These are phyloP conservation scores for Hecatera dysodea DNA, from an alignment of 2,888 invertebrate species.

Conservation along the genomic window DNA sequence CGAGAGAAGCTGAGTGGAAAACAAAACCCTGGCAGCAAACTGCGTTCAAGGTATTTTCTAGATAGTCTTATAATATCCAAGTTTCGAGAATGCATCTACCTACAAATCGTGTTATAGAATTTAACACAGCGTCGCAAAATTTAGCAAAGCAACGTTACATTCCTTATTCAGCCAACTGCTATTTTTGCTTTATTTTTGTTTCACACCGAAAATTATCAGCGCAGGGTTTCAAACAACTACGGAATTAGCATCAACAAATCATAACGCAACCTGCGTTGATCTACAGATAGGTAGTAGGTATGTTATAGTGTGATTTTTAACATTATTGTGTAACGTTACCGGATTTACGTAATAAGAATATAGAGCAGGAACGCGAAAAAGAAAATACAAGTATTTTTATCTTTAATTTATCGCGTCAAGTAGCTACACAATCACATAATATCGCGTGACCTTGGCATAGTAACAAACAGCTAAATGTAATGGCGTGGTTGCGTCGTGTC, in stretches of 20 bases:
- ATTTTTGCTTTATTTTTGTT: slow-evolving; percentile 25
- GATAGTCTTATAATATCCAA: background rate
- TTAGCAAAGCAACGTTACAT: slow-evolving; percentile 32
- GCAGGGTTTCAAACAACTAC: slow-evolving; percentile 25
- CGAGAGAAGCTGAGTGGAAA: background rate
- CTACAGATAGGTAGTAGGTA: slow-evolving; percentile 5
- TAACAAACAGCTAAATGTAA: slow-evolving; percentile 73
- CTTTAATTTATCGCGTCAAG: slow-evolving; percentile 76
- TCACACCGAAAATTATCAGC: slow-evolving; percentile 13
- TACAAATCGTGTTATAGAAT: slow-evolving; percentile 12
- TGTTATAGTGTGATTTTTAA: slow-evolving; percentile 9
- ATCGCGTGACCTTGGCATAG: slow-evolving; percentile 83
- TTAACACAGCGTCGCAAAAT: slow-evolving; percentile 18
- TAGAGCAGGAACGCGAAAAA: slow-evolving; percentile 40
- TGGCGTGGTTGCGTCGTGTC: slow-evolving; percentile 63
- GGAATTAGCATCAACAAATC: slow-evolving; percentile 44
- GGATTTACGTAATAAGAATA: slow-evolving; percentile 53
- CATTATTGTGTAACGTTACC: slow-evolving; percentile 45
- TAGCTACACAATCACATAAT: slow-evolving; percentile 79
- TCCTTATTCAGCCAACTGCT: slow-evolving; percentile 17
- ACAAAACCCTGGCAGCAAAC: slow-evolving; percentile 6
- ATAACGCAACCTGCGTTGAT: slow-evolving; percentile 27
- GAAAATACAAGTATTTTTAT: slow-evolving; percentile 70
- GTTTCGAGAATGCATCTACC: slow-evolving; percentile 1
- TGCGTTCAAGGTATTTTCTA: slow-evolving; percentile 3